A percentile compares a stretch with the other conserved stretches of the same genome.
These are phyloP conservation scores for Pammene fasciana DNA, from an alignment of 2,888 invertebrate genomes.

Conservation along the genomic window DNA sequence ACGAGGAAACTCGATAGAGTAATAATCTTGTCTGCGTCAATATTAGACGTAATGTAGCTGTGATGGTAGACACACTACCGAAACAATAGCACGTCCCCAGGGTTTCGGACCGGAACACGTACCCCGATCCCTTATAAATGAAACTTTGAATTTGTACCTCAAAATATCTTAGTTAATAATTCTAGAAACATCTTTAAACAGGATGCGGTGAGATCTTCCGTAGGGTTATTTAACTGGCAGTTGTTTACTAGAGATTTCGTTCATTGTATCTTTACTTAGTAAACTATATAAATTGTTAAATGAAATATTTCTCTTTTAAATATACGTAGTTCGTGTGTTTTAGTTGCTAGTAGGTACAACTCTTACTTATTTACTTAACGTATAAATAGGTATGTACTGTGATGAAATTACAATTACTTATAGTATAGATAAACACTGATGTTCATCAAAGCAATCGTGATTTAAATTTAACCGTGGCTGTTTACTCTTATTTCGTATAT, in stretches of 20 bases:
- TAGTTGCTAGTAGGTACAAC: too few species aligned
- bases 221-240: slow-evolving; percentile 51
- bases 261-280: background rate
- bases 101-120: slow-evolving; percentile 73
- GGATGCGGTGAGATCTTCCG: slow-evolving; percentile 73
- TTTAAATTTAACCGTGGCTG: too few species aligned
- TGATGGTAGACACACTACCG: slow-evolving; percentile 41
- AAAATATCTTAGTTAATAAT: slow-evolving; percentile 82
- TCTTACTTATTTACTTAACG: too few species aligned
- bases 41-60: slow-evolving; percentile 21
- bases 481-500: too few species aligned
- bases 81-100: slow-evolving; percentile 71
- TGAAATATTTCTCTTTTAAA: too few species aligned
- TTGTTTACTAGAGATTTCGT: slow-evolving; percentile 27
- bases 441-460: too few species aligned
- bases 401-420: too few species aligned
- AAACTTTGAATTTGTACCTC: slow-evolving; percentile 75
- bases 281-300: background rate
- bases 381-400: too few species aligned
- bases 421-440: too few species aligned
- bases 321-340: too few species aligned
- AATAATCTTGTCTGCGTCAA: slow-evolving; percentile 24
- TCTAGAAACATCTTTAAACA: slow-evolving; percentile 80
- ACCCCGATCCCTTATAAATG: slow-evolving; percentile 67
- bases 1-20: background rate